Evolutionary conservation across 1,140 invertebrate species (phyloP), one percentile per base, ranked within the genome.

Genomic region (Sitodiplosis mosellana): DNA sequence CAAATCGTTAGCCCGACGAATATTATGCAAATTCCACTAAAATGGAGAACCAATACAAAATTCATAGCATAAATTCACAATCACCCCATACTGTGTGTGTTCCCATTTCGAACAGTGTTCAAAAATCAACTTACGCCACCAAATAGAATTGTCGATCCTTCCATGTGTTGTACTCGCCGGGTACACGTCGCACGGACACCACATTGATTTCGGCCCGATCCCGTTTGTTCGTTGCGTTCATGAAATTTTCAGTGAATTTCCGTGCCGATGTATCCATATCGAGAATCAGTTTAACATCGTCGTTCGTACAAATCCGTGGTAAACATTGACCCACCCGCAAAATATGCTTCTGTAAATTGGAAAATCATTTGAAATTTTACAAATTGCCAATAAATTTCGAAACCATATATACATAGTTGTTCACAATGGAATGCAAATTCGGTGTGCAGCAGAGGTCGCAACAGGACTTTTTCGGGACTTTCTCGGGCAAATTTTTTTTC

Each of bases 321-420:
- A 87, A 59, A 55, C 83, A 87, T 51, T 83, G 71, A 18, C 83
- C 83, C 14, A 83, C 62, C 53, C 76, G 71, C 48, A 83, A 67
- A 54, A 21, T 7, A 27, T 45, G 15, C 2, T 11, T 18, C 41
- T 42, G 41, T 18, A 42, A 42, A 42, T 7, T 14, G 14, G 12
- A 27, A 27, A 27, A 5, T 27, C 27, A 3, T 3, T 27, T 27
- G 10, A 27, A n/a, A n/a, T n/a, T n/a, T n/a, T n/a, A n/a, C n/a
- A n/a, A n/a, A n/a, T n/a, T n/a, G n/a, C n/a, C n/a, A n/a, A n/a
- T n/a, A n/a, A n/a, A n/a, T n/a, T n/a, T n/a, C n/a, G n/a, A n/a
- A n/a, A n/a, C n/a, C n/a, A n/a, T n/a, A n/a, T n/a, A n/a, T n/a
- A n/a, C n/a, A n/a, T n/a, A n/a, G n/a, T n/a, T n/a, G n/a, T n/a